Evolutionary conservation across 2,113 vertebrate genomes (phyloP), one percentile per base, ranked within the genome.

Genomic region (Dascyllus trimaculatus): DNA sequence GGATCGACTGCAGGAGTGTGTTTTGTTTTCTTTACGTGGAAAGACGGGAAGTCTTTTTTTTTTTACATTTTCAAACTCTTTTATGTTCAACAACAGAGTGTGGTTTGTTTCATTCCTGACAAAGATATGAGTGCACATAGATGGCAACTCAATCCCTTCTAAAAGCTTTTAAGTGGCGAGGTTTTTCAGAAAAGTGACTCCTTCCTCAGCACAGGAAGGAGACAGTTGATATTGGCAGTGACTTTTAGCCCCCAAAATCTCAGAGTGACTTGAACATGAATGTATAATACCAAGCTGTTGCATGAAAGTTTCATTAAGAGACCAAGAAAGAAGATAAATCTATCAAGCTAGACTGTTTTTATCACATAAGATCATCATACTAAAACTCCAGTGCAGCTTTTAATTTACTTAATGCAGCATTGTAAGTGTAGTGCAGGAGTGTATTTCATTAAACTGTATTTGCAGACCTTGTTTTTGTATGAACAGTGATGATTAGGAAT

Each of bases 141-240:
- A 57, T 76, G 76, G 78, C 52, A 85, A 82, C 78, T 71, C 35
- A 59, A 87, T 77, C 66, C 56, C 18, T 63, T 84, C 35, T 46
- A 67, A 81, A 79, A 78, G 85, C 67, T 54, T 78, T 25, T 71
- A 46, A 26, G 60, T 78, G 48, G 40, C 61, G 53, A 18, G 2
- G 0, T 49, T 69, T 71, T 78, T 45, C 4, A 70, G 62, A 70
- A 71, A 68, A 45, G 25, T 17, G 40, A 66, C 52, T 58, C 35
- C 67, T 22, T 48, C 32, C 11, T 59, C 32, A 26, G 19, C 15
- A 21, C 49, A 81, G 68, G 61, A 85, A 74, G 65, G 60, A 77
- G 62, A 82, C 52, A 53, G 71, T 60, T 65, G 21, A 66, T 58
- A 26, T 49, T 75, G 53, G 70, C 32, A 1, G 26, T 72, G 53